Evolutionary conservation across 1,140 invertebrate genomes (phyloP).

Genomic region (Calephelis virginiensis): DNA sequence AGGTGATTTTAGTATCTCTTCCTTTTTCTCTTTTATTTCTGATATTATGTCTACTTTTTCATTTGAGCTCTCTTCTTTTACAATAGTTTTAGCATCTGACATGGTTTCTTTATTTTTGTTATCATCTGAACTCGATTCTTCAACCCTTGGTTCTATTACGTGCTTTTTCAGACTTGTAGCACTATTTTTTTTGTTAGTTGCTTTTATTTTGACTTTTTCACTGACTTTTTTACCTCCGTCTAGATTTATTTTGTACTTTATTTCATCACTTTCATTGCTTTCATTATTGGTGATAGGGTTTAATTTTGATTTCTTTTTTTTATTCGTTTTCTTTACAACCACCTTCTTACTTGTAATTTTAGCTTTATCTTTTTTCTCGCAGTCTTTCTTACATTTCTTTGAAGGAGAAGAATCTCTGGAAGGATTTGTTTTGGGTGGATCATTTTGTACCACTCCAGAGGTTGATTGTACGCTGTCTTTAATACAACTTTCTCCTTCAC

Average conservation of each 20-base stretch:
- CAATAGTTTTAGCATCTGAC: conserved; percentile 30
- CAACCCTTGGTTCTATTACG: conserved; percentile 21
- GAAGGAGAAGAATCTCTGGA: conserved; percentile 48
- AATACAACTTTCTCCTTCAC: conserved; percentile 36
- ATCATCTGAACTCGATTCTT: conserved; percentile 23
- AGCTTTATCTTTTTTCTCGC: conserved; percentile 61
- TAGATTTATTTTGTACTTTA: conserved; percentile 67
- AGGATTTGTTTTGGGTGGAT: conserved; percentile 39
- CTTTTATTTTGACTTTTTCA: conserved; percentile 53
- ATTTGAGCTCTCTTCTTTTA: conserved; percentile 24
- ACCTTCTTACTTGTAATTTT: conserved; percentile 53
- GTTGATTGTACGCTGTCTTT: conserved; percentile 45
- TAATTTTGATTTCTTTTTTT: conserved; percentile 45
- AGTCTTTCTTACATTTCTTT: conserved; percentile 64
- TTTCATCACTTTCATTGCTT: conserved; percentile 46
- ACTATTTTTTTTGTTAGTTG: conserved; percentile 49
- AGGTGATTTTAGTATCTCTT: conserved; percentile 28
- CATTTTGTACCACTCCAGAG: conserved; percentile 41
- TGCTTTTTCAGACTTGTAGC: conserved; percentile 47
- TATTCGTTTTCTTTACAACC: conserved; percentile 47
- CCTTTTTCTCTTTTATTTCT: conserved; percentile 32
- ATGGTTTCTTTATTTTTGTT: conserved; percentile 30
- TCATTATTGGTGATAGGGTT: conserved; percentile 36
- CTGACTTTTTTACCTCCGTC: conserved; percentile 49
- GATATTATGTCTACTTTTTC: conserved; percentile 27